Base-by-base conservation (phyloP, 2,113 vertebrate genomes). In the Cnemophilus loriae region DNA sequence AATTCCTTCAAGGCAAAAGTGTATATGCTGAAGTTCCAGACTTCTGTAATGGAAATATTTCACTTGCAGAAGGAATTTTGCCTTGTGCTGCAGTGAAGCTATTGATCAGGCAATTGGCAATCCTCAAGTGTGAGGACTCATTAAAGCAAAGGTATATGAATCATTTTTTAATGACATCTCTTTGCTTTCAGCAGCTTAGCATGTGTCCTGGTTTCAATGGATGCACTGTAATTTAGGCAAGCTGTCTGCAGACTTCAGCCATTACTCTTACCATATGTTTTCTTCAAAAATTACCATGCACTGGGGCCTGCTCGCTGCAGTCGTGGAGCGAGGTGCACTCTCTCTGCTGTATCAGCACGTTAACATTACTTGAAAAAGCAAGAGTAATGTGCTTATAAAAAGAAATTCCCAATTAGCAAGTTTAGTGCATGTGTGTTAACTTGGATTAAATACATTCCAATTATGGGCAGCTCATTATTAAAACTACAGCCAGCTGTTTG, bases 101-200 rank as follows among this genome's bases (percentile, higher is more conserved):
- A 97, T 98, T 90, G 96, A 98, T 97, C 95, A 97, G 96, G 96
- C 97, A 97, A 98, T 84, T 97, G 97, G 95, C 96, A 98, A 96
- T 97, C 95, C 97, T 97, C 90, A 87, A 97, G 97, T 96, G 97
- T 91, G 95, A 98, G 95, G 94, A 78, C 96, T 98, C 98, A 97
- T 98, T 98, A 98, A 96, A 87, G 94, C 84, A 87, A 96, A 98
- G 96, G 97, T 96, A 88, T 95, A 98, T 98, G 97, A 97, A 98
- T 98, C 98, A 98, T 98, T 97, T 98, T 97, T 98, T 97, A 97
- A 98, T 97, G 97, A 97, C 97, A 97, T 95, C 92, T 97, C 97
- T 97, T 97, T 95, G 95, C 97, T 98, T 98, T 96, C 96, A 96
- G 98, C 97, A 80, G 97, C 97, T 97, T 98, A 98, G 97, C 97